Evolutionary conservation across 2,888 invertebrate species (phyloP).

Genomic region (Leptinotarsa juncta): DNA sequence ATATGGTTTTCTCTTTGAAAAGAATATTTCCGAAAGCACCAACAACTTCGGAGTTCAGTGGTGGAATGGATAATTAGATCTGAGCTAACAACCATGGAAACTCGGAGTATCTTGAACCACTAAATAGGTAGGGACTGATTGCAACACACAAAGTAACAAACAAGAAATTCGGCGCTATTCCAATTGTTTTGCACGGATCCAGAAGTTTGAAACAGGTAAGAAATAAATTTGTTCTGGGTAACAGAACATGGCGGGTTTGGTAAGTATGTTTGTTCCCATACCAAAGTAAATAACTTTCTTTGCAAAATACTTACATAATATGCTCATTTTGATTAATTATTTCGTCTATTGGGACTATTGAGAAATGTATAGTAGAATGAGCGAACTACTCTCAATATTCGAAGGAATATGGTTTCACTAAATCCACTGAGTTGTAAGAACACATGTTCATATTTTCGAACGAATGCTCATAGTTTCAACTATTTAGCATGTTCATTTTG

Average conservation of each 20-base stretch:
- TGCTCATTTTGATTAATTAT: too few species aligned
- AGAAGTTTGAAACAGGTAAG: conserved; percentile 34
- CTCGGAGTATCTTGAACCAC: conserved; percentile 33
- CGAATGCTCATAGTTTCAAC: too few species aligned
- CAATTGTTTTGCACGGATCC: conserved; percentile 35
- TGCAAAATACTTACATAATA: neutral
- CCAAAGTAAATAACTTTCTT: neutral
- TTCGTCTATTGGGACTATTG: too few species aligned
- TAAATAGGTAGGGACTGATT: conserved; percentile 42
- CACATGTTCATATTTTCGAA: too few species aligned
- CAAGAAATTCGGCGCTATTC: conserved; percentile 38
- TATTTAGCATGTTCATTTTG: too few species aligned
- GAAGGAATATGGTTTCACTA: too few species aligned
- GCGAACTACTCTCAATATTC: too few species aligned
- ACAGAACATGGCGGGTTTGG: neutral
- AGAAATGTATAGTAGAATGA: too few species aligned
- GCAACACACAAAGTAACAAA: conserved; percentile 42
- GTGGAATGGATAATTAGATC: conserved; percentile 40
- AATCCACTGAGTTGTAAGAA: too few species aligned
- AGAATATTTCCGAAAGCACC: neutral
- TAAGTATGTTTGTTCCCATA: neutral
- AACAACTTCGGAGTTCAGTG: conserved; percentile 23
- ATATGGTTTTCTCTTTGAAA: neutral
- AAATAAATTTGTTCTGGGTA: conserved; percentile 25
- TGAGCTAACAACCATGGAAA: conserved; percentile 34